These are phyloP conservation scores for Pseudomyrmex concolor DNA, from an alignment of 1,140 invertebrate genomes.

Conservation along the genomic window DNA sequence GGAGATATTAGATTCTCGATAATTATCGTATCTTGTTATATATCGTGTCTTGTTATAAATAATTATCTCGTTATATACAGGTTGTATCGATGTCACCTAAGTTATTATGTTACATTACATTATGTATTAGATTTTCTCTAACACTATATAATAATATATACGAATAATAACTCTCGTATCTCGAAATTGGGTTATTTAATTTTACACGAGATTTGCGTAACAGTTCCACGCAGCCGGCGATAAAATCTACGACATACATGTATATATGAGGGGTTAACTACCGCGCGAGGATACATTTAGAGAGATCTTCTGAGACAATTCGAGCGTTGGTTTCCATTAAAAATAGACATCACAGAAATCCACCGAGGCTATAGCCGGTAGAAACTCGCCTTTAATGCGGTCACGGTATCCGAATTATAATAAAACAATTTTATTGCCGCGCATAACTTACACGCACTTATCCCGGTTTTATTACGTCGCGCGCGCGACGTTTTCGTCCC, in stretches of 20 bases:
- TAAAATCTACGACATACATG: constrained; percentile 4
- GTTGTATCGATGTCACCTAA: too few species aligned
- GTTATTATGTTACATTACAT: too few species aligned
- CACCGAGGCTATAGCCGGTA: not conserved
- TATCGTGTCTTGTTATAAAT: too few species aligned
- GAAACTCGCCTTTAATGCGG: constrained; percentile 20
- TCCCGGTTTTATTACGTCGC: too few species aligned
- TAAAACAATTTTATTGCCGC: not conserved
- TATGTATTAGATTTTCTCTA: too few species aligned
- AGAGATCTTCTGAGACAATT: constrained; percentile 38
- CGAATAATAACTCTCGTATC: not conserved
- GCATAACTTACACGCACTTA: too few species aligned
- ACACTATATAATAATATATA: too few species aligned
- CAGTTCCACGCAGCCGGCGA: not conserved
- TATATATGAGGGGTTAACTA: constrained; percentile 33
- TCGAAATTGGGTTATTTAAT: constrained; percentile 13
- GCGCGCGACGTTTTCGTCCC: too few species aligned
- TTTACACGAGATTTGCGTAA: not conserved
- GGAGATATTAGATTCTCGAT: too few species aligned
- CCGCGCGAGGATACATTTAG: constrained; percentile 33
- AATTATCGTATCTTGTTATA: too few species aligned
- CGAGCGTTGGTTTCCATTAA: constrained; percentile 2
- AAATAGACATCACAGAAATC: constrained; percentile 58
- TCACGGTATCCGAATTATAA: not conserved
- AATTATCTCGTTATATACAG: too few species aligned